phyloP scores from a whole-genome alignment of 2,797 vertebrate species.

The Helicolenus hilgendorfi region DNA sequence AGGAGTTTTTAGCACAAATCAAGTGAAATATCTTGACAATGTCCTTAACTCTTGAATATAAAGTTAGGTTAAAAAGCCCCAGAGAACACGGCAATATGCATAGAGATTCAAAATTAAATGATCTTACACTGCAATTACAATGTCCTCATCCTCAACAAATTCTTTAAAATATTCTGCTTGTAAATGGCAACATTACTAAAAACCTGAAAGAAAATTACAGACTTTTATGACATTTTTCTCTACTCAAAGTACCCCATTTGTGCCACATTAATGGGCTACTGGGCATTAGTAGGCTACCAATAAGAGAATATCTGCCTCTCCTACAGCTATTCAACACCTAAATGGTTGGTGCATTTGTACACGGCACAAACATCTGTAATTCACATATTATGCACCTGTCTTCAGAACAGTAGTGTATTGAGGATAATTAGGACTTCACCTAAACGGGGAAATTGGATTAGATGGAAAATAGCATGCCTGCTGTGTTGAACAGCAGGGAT shows the following conservation, averaged over 20 bases:
- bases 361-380: slow-evolving; percentile 16
- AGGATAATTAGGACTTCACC: slow-evolving; percentile 8
- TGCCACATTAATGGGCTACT: slow-evolving; percentile 34
- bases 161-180: slow-evolving; percentile 6
- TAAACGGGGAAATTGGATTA: background rate
- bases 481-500: background rate
- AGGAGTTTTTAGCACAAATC: slow-evolving; percentile 24
- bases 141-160: background rate
- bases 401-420: slow-evolving; percentile 4
- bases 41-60: slow-evolving; percentile 10
- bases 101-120: slow-evolving; percentile 19
- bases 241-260: slow-evolving; percentile 32
- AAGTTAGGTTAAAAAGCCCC: background rate
- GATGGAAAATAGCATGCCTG: background rate
- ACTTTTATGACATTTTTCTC: slow-evolving; percentile 22
- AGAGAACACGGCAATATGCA: background rate
- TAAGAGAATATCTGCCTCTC: slow-evolving; percentile 1
- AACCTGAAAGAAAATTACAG: background rate
- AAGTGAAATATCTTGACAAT: slow-evolving; percentile 36
- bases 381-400: background rate
- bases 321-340: slow-evolving; percentile 17
- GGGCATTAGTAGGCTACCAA: slow-evolving; percentile 10
- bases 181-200: slow-evolving; percentile 7
- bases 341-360: background rate
- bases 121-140: slow-evolving; percentile 5